These are phyloP conservation scores for Nylanderia fulva DNA, from an alignment of 1,140 invertebrate genomes.

Conservation along the genomic window DNA sequence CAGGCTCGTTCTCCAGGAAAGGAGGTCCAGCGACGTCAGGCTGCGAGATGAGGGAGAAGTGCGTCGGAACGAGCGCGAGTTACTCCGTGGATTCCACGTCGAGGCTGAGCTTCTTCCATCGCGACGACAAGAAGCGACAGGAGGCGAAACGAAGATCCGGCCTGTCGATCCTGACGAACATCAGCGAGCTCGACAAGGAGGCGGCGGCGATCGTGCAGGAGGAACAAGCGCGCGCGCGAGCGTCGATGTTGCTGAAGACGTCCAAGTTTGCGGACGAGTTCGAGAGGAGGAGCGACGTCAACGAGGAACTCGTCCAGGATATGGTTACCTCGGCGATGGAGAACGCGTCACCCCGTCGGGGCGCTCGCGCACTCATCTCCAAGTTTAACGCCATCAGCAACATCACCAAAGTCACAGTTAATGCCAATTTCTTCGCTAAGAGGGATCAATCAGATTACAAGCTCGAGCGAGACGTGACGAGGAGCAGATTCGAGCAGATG, in stretches of 20 bases:
- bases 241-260: constrained; percentile 78
- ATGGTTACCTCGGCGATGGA: constrained; percentile 80
- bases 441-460: constrained; percentile 56
- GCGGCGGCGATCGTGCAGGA: constrained; percentile 91
- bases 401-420: constrained; percentile 87
- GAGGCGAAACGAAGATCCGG: constrained; percentile 87
- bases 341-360: constrained; percentile 80
- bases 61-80: constrained; percentile 60
- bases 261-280: constrained; percentile 80
- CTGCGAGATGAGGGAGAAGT: constrained; percentile 70
- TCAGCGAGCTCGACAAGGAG: constrained; percentile 92
- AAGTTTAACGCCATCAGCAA: constrained; percentile 89
- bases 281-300: constrained; percentile 78
- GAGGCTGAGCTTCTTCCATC: constrained; percentile 78
- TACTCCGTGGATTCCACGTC: constrained; percentile 75
- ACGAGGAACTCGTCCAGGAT: constrained; percentile 79
- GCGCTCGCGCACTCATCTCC: constrained; percentile 87
- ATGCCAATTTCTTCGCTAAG: constrained; percentile 84
- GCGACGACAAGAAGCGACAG: constrained; percentile 79
- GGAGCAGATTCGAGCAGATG: constrained; percentile 54
- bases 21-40: constrained; percentile 59
- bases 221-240: constrained; percentile 84
- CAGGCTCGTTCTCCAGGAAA: constrained; percentile 59
- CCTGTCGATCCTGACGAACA: constrained; percentile 90
- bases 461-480: constrained; percentile 58